Base-by-base conservation (phyloP, 2,113 vertebrate genomes). In the Phylloscopus trochiloides region DNA sequence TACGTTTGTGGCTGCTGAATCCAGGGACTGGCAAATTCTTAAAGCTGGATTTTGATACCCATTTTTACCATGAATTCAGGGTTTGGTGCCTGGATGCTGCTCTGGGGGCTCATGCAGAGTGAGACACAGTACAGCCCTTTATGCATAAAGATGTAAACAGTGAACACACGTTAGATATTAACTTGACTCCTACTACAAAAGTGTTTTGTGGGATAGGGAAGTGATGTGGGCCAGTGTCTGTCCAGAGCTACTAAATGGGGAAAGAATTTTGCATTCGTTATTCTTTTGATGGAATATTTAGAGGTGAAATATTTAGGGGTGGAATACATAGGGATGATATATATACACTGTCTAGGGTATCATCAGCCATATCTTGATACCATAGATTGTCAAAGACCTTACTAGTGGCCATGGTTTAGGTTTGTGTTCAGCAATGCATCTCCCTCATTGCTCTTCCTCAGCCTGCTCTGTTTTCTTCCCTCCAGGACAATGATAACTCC, bases 401-500 rank as follows among this genome's bases (percentile, higher is more conserved):
- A 4, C 0, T 7, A 40, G 58, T 54, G 59, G 34, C 55, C 14
- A 3, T 68, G 22, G 36, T 34, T 19, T 32, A 48, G 50, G 21
- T 54, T 57, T 47, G 58, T 20, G 1, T n/a, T 76, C 13, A 10
- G 47, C 38, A 12, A 12, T 5, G 13, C 28, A 1, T 12, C 38
- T 72, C 55, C 62, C 15, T 10, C 43, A 4, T 29, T 3, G 3
- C 75, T 75, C 25, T 43, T 51, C 45, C 45, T 86, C 72, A 59
- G 24, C 38, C 92, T 40, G 9, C 38, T 79, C 63, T 6, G 61
- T 76, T 95, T 65, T 86, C 86, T 74, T 90, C 51, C 36, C 76
- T 94, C 20, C 82, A 99, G 99, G 99, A 99, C 92, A 95, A 98
- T 1, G 98, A 98, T 90, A 98, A 86, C 51, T 98, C 99, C 11